Base-by-base conservation (phyloP, 1,140 invertebrate species). In the Pogonomyrmex barbatus region DNA sequence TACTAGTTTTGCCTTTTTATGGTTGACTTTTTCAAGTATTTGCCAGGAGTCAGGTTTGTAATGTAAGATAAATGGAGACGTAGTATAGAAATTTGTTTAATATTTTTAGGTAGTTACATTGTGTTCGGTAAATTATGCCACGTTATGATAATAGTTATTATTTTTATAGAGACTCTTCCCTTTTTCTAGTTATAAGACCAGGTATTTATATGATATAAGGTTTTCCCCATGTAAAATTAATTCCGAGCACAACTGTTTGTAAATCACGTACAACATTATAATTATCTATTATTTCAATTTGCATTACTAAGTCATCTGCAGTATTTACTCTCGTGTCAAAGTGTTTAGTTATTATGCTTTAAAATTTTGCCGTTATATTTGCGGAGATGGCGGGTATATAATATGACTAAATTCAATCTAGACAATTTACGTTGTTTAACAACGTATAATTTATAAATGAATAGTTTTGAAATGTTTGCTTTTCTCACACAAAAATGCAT, bases 101-200 rank as follows among this genome's bases (percentile, higher is more conserved):
- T 10, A 60, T 17, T 67, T 62, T 33, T 63, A 63, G 62, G 54
- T 56, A 9, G 78, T 88, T 91, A 91, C 88, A 89, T 89, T 67
- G 82, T 87, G 88, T 90, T 90, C 33, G 58, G 77, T 90, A 90
- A 90, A 90, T 90, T 86, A 33, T 90, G 89, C 89, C 89, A 90
- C 87, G 83, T 79, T 68, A 45, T 82, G 10, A 78, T 71, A 84
- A 83, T 89, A 90, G 58, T 50, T 86, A 50, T 79, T 79, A 89
- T 47, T 47, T 30, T 70, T 65, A 50, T 77, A 85, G 58, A 85
- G 58, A 67, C 47, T 54, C 6, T 6, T 45, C 71, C n/a, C 68
- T 78, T 54, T 68, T 52, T 85, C 45, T 87, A 87, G 52, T 85
- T 79, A 79, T 54, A 50, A 62, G 3, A 73, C 8, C 85, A 89